Base-by-base conservation (phyloP, 2,797 vertebrate genomes). In the Gadopsis marmoratus region DNA sequence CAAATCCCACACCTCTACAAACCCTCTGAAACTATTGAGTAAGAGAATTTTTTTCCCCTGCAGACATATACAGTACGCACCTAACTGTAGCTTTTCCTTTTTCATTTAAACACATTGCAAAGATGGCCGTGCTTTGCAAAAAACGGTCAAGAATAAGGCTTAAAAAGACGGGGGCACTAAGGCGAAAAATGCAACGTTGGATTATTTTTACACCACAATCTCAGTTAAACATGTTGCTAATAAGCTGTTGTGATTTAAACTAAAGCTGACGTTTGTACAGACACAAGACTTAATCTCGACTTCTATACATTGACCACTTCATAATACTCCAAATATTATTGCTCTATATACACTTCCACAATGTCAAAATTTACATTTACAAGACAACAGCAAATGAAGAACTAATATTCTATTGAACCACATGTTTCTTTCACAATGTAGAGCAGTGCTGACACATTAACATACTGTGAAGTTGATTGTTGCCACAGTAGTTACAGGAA, bases 1-100 rank as follows among this genome's bases (percentile, higher is more conserved):
- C 48, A 73, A 63, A 61, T 55, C 64, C 58, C 43, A 78, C 41
- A 63, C 69, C 51, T n/a, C 13, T 45, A 31, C 35, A 37, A 31
- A 50, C 21, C 6, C 10, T 51, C 47, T 63, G 33, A 51, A 79
- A 78, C 16, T 74, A 50, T 76, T 79, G 56, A 84, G 58, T 56
- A 76, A 74, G 72, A 76, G 13, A 71, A 53, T 66, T 70, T 31
- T 70, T 55, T 68, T 68, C 59, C 62, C 60, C 71, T 74, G 72
- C 53, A 78, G 45, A 76, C 39, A 79, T 71, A 69, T 71, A 69
- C 8, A 37, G 7, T 61, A 72, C 64, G 35, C 47, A 55, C 45
- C 23, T 72, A 74, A 75, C 43, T 65, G 26, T 47, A 56, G 29
- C 1, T 47, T 71, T 73, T 79, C 53, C 50, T 45, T 64, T 26